Conservation (phyloP, 2,113 vertebrate genomes). For the Callorhinus ursinus region DNA sequence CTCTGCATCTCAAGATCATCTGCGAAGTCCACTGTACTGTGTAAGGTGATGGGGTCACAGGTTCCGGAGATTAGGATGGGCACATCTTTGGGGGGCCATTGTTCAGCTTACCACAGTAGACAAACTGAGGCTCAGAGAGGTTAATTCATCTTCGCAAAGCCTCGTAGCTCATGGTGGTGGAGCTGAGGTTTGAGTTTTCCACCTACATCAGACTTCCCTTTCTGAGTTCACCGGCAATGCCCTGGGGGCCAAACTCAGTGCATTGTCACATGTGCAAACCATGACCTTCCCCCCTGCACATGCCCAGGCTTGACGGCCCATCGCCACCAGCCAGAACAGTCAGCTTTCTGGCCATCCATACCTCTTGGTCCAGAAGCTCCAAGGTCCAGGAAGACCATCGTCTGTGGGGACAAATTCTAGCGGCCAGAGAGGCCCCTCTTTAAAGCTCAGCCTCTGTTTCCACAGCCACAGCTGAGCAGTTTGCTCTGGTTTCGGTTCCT, state of each 20-base stretch:
- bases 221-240: neutral
- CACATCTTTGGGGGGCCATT: neutral
- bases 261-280: neutral
- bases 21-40: neutral
- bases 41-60: neutral
- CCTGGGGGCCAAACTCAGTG: neutral
- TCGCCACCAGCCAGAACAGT: fast-evolving
- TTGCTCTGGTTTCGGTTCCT: neutral
- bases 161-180: neutral
- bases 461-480: neutral
- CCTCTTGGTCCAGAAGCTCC: neutral
- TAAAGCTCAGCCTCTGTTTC: neutral
- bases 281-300: neutral
- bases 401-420: neutral
- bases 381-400: neutral
- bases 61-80: neutral
- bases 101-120: neutral
- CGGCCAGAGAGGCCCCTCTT: neutral
- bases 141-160: neutral
- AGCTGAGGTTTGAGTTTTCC: neutral
- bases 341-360: neutral
- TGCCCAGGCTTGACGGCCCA: neutral
- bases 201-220: neutral
- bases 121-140: neutral
- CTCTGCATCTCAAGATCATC: neutral